Base-by-base conservation (phyloP, 1,140 invertebrate genomes). In the Drosophila sproati region DNA sequence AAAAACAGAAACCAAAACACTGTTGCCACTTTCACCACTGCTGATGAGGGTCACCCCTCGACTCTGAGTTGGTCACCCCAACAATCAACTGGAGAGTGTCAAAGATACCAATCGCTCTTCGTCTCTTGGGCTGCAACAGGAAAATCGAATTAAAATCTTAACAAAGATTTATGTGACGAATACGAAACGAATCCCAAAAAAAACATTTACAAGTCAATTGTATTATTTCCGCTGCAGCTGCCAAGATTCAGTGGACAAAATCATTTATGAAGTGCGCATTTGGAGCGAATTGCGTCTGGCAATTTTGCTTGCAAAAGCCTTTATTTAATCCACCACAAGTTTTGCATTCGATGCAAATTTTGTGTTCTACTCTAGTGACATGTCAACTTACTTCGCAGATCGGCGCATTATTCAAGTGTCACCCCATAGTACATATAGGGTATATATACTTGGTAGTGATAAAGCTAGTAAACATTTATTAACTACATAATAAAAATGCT, bases 121-220 rank as follows among this genome's bases (percentile, higher is more conserved):
- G 5, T 37, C 41, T 64, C 64, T 56, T 72, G 34, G 60, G 35
- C 2, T n/a, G 39, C 35, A 32, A 10, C 34, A 31, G 54, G 66
- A 45, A 78, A 81, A 77, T 82, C 77, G 34, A 78, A 74, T 88
- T 74, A 74, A 73, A 73, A 73, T 69, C 73, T 88, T 77, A 88
- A 88, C 85, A 83, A 79, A 75, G 83, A 88, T 88, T 88, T 88
- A 88, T 88, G 45, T 62, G 76, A 54, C 32, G 43, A 45, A 61
- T 54, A 59, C 34, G 43, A 55, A 56, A 51, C 60, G 39, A 78
- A 51, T 61, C 51, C 51, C 5, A 37, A 52, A 31, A 12, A 68
- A 77, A 83, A 35, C 63, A 74, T 82, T 78, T 82, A 79, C 64
- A 86, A 86, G 63, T 87, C 83, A 88, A 88, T 88, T 83, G 82